A percentile compares a stretch with the other conserved stretches of the same genome.
Conservation (phyloP, 2,888 invertebrate species). For the Ferrisia virgata region DNA sequence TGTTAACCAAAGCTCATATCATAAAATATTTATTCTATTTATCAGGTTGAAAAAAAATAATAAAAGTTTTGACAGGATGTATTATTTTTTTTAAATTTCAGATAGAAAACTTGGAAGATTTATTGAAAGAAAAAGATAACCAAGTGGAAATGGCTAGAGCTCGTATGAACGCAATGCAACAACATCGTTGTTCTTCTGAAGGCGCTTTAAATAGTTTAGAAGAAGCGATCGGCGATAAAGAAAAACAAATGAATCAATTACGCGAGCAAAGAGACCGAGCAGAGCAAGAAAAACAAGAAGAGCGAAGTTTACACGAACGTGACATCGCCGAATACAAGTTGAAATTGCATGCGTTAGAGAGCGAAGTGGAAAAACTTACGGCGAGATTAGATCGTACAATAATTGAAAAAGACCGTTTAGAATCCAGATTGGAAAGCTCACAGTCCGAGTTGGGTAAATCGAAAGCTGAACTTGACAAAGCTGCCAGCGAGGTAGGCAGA, state of each 20-base stretch:
- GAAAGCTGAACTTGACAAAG: conserved; percentile 89
- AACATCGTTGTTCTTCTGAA: conserved; percentile 89
- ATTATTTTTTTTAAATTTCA: conserved; percentile 53
- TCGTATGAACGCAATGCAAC: conserved; percentile 86
- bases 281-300: conserved; percentile 93
- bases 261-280: conserved; percentile 91
- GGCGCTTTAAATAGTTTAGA: conserved; percentile 89
- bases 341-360: conserved; percentile 85
- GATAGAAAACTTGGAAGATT: conserved; percentile 96
- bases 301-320: conserved; percentile 76
- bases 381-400: conserved; percentile 84
- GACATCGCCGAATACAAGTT: conserved; percentile 93
- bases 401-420: conserved; percentile 85
- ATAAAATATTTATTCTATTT: too few relatives aligned
- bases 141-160: conserved; percentile 94
- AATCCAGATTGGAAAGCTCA: conserved; percentile 85
- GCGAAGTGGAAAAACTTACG: conserved; percentile 84
- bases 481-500: conserved; percentile 82
- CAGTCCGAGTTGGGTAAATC: conserved; percentile 92
- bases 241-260: conserved; percentile 92
- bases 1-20: too few relatives aligned
- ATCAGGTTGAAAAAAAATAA: not conserved
- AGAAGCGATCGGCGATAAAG: conserved; percentile 93
- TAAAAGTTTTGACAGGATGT: too few relatives aligned
- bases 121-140: conserved; percentile 95